Conservation (phyloP, 2,888 invertebrate genomes). For the Lamellibrachia columna region DNA sequence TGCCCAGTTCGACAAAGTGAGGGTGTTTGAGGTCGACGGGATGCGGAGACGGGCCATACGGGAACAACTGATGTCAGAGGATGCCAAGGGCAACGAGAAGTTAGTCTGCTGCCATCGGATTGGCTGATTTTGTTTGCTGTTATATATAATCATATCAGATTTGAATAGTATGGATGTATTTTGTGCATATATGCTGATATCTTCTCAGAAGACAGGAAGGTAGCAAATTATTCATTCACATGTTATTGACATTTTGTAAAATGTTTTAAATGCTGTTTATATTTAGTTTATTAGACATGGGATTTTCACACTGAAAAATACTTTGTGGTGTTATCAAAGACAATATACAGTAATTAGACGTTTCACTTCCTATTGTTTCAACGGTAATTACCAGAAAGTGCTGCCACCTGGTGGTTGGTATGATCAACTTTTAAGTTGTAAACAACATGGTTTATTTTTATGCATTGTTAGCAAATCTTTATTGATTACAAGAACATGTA, state of each 20-base stretch:
- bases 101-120: conserved; percentile 29
- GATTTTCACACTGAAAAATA: not conserved
- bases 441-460: too few relatives aligned
- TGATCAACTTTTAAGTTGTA: too few relatives aligned
- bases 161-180: not conserved
- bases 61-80: conserved; percentile 52
- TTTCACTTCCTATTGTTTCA: too few relatives aligned
- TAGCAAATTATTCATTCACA: not conserved
- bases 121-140: not conserved
- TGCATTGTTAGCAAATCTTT: too few relatives aligned
- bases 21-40: conserved; percentile 40
- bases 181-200: not conserved
- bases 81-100: conserved; percentile 45
- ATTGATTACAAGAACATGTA: too few relatives aligned
- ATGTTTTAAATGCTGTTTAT: not conserved
- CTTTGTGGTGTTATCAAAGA: not conserved
- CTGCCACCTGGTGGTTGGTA: too few relatives aligned
- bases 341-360: too few relatives aligned
- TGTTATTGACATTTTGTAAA: not conserved
- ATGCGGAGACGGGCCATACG: conserved; percentile 36
- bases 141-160: not conserved
- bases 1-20: conserved; percentile 54
- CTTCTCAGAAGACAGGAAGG: conserved; percentile 1
- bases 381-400: too few relatives aligned
- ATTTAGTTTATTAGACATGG: not conserved